A percentile compares a stretch with the other conserved stretches of the same genome.
Evolutionary conservation across 2,113 vertebrate genomes (phyloP).

Genomic region (Mormoops blainvillei): DNA sequence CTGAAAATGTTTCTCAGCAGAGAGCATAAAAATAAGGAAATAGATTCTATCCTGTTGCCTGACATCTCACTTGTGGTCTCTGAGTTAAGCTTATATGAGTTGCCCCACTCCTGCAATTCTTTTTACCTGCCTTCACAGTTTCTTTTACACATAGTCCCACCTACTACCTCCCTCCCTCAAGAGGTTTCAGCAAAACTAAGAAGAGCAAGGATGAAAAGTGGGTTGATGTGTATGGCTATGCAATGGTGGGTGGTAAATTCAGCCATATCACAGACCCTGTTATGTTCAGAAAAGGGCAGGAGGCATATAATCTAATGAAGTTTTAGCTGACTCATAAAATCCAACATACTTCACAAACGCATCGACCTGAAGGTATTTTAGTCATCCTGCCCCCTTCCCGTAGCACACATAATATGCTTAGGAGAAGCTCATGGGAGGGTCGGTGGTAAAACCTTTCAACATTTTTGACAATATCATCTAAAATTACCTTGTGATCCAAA

Average conservation of each 20-base stretch:
- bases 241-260: not conserved
- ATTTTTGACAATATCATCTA: not conserved
- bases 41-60: not conserved
- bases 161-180: not conserved
- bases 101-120: not conserved
- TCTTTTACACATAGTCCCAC: not conserved
- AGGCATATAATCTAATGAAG: not conserved
- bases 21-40: not conserved
- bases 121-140: not conserved
- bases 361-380: not conserved
- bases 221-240: not conserved
- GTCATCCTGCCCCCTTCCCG: not conserved
- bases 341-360: not conserved
- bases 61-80: not conserved
- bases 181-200: not conserved
- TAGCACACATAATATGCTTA: not conserved
- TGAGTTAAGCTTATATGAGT: not conserved
- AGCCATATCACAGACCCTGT: not conserved
- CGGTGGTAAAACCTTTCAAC: not conserved
- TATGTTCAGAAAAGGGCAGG: not conserved
- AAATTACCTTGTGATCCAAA: not conserved
- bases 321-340: not conserved
- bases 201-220: not conserved
- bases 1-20: not conserved
- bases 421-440: not conserved